Evolutionary conservation across 2,113 vertebrate genomes (phyloP).

Genomic region (Paracanthobrama guichenoti): DNA sequence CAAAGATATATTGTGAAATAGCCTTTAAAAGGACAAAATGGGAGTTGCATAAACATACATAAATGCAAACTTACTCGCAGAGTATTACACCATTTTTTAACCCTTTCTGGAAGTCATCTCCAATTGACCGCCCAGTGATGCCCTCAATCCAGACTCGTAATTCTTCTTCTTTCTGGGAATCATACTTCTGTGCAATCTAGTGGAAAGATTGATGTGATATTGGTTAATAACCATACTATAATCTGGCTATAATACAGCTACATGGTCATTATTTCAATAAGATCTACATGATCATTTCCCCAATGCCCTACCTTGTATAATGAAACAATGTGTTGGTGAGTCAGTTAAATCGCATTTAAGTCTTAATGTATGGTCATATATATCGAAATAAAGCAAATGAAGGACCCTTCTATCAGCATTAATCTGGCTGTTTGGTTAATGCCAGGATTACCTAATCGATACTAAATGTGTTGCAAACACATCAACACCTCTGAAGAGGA

Average conservation of each 20-base stretch:
- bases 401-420: background rate
- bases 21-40: background rate
- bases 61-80: constrained; percentile 85
- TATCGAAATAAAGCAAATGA: background rate
- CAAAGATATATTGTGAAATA: background rate
- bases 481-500: background rate
- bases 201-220: background rate
- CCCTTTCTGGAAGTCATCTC: constrained; percentile 90
- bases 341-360: background rate
- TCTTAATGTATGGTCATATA: background rate
- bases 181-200: constrained; percentile 93
- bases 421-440: background rate
- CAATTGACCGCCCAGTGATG: constrained; percentile 79
- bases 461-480: background rate
- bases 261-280: background rate
- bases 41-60: background rate
- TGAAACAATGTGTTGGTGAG: background rate
- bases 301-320: background rate
- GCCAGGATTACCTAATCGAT: background rate
- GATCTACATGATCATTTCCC: too few species aligned
- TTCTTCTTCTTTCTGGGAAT: constrained; percentile 87
- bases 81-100: constrained; percentile 87
- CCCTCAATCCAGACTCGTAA: constrained; percentile 89
- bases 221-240: background rate
- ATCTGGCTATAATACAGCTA: background rate